These are phyloP conservation scores for Lepeophtheirus nordmannii DNA, from an alignment of 2,888 invertebrate genomes.

Conservation along the genomic window DNA sequence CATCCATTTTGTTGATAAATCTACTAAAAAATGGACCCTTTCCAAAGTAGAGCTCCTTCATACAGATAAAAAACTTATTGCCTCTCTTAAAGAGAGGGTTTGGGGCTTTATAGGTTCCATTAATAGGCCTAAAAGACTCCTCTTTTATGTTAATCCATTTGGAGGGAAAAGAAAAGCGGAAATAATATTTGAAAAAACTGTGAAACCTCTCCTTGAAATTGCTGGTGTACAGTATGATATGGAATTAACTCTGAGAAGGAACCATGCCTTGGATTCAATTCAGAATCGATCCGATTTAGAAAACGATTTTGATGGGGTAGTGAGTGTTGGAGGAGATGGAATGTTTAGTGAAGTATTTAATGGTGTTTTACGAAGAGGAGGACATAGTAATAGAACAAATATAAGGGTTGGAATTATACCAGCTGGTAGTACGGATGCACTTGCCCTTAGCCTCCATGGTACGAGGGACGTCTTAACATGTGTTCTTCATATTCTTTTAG, in stretches of 20 bases:
- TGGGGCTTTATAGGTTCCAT: too few relatives aligned
- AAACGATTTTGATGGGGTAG: slow-evolving; percentile 45
- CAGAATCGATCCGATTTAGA: slow-evolving; percentile 34
- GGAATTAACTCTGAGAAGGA: slow-evolving; percentile 53
- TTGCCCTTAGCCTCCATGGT: slow-evolving; percentile 61
- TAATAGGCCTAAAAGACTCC: slow-evolving; percentile 49
- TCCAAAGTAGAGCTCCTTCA: too few relatives aligned
- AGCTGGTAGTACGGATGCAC: slow-evolving; percentile 54
- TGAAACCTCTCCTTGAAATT: slow-evolving; percentile 36
- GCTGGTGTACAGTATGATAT: slow-evolving; percentile 51
- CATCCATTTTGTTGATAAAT: too few relatives aligned
- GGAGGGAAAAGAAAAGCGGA: slow-evolving; percentile 42
- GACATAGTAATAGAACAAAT: slow-evolving; percentile 41
- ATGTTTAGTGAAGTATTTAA: slow-evolving; percentile 63
- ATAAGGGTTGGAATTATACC: slow-evolving; percentile 54
- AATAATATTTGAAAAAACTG: slow-evolving; percentile 26
- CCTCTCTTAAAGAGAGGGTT: too few relatives aligned
- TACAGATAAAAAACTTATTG: too few relatives aligned
- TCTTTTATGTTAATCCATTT: slow-evolving; percentile 68
- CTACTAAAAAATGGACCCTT: too few relatives aligned
- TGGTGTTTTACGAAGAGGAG: slow-evolving; percentile 48
- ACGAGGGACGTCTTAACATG: slow-evolving; percentile 61
- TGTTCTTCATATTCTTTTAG: slow-evolving; percentile 63
- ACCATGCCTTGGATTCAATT: slow-evolving; percentile 49
- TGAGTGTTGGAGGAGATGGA: slow-evolving; percentile 73